These are phyloP conservation scores for Ciconia maguari DNA, from an alignment of 2,113 vertebrate species.

Conservation along the genomic window DNA sequence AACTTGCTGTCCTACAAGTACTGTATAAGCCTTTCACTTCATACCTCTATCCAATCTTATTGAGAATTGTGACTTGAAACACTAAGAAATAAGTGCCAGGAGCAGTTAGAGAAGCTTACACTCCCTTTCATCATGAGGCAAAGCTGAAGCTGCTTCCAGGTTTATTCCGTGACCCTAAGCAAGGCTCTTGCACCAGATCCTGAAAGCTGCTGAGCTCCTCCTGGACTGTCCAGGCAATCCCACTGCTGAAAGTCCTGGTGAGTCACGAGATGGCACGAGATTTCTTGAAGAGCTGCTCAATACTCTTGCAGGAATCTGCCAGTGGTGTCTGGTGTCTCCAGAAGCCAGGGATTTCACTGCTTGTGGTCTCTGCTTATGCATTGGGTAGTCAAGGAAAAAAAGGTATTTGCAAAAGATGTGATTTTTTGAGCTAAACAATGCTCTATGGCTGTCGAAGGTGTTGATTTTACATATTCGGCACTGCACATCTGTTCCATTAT, in stretches of 20 bases:
- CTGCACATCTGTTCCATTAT: neutral
- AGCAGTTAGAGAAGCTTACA: neutral
- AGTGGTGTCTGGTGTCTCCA: neutral
- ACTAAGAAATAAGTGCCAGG: neutral
- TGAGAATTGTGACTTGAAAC: neutral
- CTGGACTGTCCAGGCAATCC: neutral
- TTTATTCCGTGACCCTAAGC: neutral
- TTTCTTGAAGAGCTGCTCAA: neutral
- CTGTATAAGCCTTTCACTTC: neutral
- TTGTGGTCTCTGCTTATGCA: neutral
- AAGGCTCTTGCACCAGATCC: neutral
- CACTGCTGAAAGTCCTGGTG: neutral
- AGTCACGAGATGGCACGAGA: neutral
- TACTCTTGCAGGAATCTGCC: neutral
- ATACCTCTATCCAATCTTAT: neutral
- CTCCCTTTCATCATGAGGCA: neutral
- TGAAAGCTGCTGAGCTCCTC: neutral
- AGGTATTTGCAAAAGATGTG: neutral
- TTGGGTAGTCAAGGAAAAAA: neutral
- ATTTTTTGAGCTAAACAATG: neutral
- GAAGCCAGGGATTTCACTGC: neutral
- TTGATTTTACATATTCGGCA: neutral
- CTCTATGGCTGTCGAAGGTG: neutral
- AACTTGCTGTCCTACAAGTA: neutral
- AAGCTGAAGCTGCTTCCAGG: neutral